Percentiles rank a stretch among this genome's conserved stretches.
phyloP scores from a whole-genome alignment of 1,140 invertebrate genomes.

The Eriocheir sinensis region DNA sequence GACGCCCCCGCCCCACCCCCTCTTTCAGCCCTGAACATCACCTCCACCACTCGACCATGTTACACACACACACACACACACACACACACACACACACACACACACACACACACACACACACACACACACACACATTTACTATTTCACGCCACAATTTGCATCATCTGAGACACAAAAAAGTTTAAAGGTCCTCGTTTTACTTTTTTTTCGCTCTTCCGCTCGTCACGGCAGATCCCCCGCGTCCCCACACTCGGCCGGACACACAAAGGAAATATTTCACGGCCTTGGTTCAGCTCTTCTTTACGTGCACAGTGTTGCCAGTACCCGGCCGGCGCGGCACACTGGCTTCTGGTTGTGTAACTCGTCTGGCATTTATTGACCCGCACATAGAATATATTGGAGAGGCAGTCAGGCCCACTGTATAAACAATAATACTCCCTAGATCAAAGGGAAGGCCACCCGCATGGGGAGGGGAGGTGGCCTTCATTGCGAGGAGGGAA shows the following conservation, averaged over 20 bases:
- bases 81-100: no score
- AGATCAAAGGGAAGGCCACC: neutral
- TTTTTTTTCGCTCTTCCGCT: neutral
- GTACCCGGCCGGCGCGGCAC: neutral
- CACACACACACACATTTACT: neutral
- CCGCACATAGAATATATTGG: neutral
- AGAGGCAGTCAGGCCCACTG: neutral
- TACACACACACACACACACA: neutral
- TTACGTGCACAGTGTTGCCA: neutral
- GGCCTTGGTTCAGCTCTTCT: neutral
- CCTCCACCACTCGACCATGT: no score
- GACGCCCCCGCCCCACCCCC: no score
- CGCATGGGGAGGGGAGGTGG: neutral
- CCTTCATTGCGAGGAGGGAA: neutral
- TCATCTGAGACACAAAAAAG: neutral
- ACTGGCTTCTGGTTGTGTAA: neutral
- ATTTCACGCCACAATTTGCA: slow-evolving; percentile 9
- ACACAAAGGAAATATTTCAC: slow-evolving; percentile 22
- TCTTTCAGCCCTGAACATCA: no score
- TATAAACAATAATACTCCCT: neutral
- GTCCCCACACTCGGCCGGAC: neutral
- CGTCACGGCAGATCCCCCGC: neutral
- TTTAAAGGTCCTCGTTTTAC: neutral
- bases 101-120: no score
- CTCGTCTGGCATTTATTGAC: neutral